Percentiles rank a stretch among this genome's conserved stretches.
Evolutionary conservation across 2,113 vertebrate genomes (phyloP).

Genomic region (Cebidichthys violaceus): DNA sequence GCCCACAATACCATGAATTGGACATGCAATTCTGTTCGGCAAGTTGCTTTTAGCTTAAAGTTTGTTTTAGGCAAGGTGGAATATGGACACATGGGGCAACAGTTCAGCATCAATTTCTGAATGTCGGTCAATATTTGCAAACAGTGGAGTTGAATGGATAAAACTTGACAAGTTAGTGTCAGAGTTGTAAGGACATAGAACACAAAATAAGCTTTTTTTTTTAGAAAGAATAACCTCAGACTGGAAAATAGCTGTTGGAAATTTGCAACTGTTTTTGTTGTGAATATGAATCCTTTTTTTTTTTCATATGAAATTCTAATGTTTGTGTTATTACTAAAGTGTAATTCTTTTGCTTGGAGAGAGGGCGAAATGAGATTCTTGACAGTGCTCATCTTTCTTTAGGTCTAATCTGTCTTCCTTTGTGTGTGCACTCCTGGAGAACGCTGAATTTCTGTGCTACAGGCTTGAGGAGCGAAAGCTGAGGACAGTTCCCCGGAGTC

Average conservation of each 20-base stretch:
- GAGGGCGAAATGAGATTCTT: slow-evolving; percentile 7
- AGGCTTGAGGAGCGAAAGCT: slow-evolving; percentile 62
- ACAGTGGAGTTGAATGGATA: not conserved
- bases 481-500: slow-evolving; percentile 80
- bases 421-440: slow-evolving; percentile 51
- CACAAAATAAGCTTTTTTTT: not conserved
- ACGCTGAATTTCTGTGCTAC: slow-evolving; percentile 52
- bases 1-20: slow-evolving; percentile 12
- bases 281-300: slow-evolving; percentile 5
- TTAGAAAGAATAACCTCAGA: not conserved
- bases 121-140: not conserved
- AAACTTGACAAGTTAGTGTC: not conserved
- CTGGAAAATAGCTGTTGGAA: not conserved
- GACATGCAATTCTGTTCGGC: slow-evolving; percentile 8
- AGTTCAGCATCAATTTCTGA: not conserved
- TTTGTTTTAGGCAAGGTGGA: slow-evolving; percentile 12
- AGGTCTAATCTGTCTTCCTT: slow-evolving; percentile 53
- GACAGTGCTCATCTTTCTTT: slow-evolving; percentile 32
- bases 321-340: slow-evolving; percentile 8
- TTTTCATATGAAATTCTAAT: not conserved
- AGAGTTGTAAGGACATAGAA: not conserved
- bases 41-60: slow-evolving; percentile 15
- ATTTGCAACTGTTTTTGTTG: not conserved
- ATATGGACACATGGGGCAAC: not conserved
- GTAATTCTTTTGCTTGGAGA: slow-evolving; percentile 20